These are phyloP conservation scores for Glossosoma conforme DNA, from an alignment of 1,140 invertebrate species.

Conservation along the genomic window DNA sequence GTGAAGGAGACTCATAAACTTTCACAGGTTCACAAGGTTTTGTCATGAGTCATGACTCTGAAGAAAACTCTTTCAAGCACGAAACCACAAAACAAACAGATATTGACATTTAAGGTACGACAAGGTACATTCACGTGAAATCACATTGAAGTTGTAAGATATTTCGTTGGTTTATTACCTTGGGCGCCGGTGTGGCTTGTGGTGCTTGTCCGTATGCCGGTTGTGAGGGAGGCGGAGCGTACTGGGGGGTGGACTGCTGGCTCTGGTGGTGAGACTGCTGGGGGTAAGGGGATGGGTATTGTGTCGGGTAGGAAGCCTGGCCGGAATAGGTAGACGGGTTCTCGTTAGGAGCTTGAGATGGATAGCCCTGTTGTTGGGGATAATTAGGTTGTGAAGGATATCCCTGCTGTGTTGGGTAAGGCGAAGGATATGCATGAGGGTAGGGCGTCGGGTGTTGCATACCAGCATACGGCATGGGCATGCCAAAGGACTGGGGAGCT, in stretches of 20 bases:
- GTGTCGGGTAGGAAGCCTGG: slow-evolving; percentile 21
- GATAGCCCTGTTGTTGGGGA: slow-evolving; percentile 30
- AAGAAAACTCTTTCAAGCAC: no score
- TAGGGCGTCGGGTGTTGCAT: slow-evolving; percentile 34
- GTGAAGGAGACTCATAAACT: no score
- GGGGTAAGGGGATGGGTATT: slow-evolving; percentile 14
- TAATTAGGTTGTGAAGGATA: slow-evolving; percentile 26
- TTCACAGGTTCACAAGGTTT: no score
- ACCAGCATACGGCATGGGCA: slow-evolving; percentile 46
- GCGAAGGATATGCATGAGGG: slow-evolving; percentile 38
- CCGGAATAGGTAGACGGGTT: slow-evolving; percentile 25
- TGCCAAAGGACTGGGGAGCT: slow-evolving; percentile 48
- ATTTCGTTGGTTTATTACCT: slow-evolving; percentile 25
- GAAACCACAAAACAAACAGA: no score
- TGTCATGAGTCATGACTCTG: no score
- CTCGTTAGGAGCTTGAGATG: slow-evolving; percentile 18
- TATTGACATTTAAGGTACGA: no score
- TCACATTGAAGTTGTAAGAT: no score
- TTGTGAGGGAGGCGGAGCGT: slow-evolving; percentile 16
- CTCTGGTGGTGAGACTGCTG: slow-evolving; percentile 6
- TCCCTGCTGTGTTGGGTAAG: slow-evolving; percentile 12
- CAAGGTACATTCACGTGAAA: no score
- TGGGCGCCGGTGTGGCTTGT: slow-evolving; percentile 12
- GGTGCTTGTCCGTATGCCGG: slow-evolving; percentile 11
- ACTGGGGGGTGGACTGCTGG: slow-evolving; percentile 15